These are phyloP conservation scores for Drosophila meridionalis DNA, from an alignment of 2,888 invertebrate species.

Conservation along the genomic window DNA sequence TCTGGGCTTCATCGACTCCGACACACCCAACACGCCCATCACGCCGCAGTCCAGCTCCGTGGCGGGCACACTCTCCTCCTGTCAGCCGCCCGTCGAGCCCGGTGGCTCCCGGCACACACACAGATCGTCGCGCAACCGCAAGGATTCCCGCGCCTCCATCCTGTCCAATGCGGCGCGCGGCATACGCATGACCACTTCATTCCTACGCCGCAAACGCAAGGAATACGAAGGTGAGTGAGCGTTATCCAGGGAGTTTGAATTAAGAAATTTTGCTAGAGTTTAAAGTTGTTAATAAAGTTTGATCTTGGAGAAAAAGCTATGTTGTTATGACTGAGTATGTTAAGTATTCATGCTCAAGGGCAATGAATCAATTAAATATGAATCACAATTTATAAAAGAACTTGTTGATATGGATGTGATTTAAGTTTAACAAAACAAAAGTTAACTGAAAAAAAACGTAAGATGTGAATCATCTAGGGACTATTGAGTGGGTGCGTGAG, in stretches of 20 bases:
- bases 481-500: not conserved
- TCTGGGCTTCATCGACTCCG: constrained; percentile 80
- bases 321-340: not conserved
- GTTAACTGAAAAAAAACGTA: not conserved
- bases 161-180: constrained; percentile 77
- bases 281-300: not conserved
- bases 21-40: constrained; percentile 76
- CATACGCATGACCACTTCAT: constrained; percentile 82
- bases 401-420: not conserved
- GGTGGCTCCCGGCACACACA: constrained; percentile 42
- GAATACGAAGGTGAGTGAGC: constrained; percentile 83
- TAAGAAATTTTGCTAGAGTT: not conserved
- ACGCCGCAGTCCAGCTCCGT: constrained; percentile 68
- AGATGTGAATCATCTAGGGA: no score
- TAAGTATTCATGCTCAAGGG: not conserved
- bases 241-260: not conserved
- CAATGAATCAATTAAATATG: not conserved
- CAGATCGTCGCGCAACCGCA: constrained; percentile 68
- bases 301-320: not conserved
- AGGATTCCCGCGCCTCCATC: constrained; percentile 79
- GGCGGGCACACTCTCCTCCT: constrained; percentile 68
- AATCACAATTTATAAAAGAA: not conserved
- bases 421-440: not conserved
- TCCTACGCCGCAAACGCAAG: constrained; percentile 80
- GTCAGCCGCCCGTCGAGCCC: constrained; percentile 28